Conservation (phyloP, 2,888 invertebrate genomes). For the Torymus tubicola region DNA sequence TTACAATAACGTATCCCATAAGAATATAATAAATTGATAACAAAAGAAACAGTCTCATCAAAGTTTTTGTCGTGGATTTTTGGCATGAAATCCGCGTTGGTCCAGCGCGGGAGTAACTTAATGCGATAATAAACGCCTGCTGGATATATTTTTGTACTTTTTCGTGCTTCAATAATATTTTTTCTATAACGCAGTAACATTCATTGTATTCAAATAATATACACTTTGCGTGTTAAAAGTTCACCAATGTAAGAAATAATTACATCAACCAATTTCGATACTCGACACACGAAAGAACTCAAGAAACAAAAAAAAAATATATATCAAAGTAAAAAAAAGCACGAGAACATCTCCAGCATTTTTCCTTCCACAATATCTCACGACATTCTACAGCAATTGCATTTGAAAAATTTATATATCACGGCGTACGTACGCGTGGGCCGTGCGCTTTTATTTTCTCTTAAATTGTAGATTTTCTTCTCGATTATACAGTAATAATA, state of each 20-base stretch:
- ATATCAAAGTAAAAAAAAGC: background rate
- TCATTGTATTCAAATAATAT: too few species aligned
- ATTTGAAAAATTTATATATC: constrained; percentile 43
- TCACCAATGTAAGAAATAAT: too few species aligned
- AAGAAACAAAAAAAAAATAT: too few species aligned
- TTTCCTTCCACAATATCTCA: background rate
- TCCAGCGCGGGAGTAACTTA: constrained; percentile 17
- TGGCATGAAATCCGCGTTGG: constrained; percentile 24
- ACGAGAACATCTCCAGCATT: constrained; percentile 25
- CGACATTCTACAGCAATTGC: background rate
- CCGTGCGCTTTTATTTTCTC: background rate
- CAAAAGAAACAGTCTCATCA: constrained; percentile 50
- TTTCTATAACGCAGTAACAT: too few species aligned
- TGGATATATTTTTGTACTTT: constrained; percentile 31
- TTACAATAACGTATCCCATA: constrained; percentile 2
- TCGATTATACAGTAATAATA: constrained; percentile 19
- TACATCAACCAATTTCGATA: too few species aligned
- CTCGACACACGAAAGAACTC: too few species aligned
- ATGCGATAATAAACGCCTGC: background rate
- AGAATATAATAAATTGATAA: constrained; percentile 20
- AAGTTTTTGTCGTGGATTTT: constrained; percentile 8
- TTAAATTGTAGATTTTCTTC: background rate
- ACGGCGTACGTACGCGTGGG: background rate
- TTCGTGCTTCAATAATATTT: background rate
- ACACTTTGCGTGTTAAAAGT: too few species aligned